Percentiles rank a stretch among this genome's conserved stretches.
Evolutionary conservation across 2,797 vertebrate genomes (phyloP).

Genomic region (Triplophysa bombifrons): DNA sequence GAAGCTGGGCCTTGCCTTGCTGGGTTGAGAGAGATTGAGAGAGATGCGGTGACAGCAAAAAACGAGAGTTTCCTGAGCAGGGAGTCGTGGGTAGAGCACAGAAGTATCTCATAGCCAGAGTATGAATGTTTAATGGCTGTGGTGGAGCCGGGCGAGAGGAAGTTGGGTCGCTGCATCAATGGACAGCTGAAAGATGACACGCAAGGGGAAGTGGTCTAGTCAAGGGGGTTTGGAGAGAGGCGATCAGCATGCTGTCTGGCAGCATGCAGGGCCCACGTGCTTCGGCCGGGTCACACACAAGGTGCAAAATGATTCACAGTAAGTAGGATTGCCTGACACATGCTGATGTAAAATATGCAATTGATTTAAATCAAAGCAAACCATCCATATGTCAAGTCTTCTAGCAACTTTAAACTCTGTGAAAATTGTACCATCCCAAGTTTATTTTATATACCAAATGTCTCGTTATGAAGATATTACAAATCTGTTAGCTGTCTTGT

Average conservation of each 20-base stretch:
- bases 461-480: not conserved
- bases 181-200: conserved; percentile 75
- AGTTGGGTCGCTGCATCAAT: conserved; percentile 73
- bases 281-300: conserved; percentile 14
- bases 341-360: not conserved
- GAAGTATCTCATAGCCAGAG: conserved; percentile 70
- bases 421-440: not conserved
- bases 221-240: conserved; percentile 55
- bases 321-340: not conserved
- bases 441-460: not conserved
- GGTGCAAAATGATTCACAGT: too few species aligned
- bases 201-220: conserved; percentile 52
- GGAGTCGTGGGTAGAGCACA: conserved; percentile 53
- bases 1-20: conserved; percentile 4
- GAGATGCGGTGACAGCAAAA: conserved; percentile 34
- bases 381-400: not conserved
- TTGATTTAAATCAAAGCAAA: not conserved
- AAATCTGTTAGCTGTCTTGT: too few species aligned
- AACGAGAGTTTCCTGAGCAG: conserved; percentile 64
- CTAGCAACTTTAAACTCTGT: too few species aligned
- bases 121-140: conserved; percentile 78
- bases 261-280: conserved; percentile 37
- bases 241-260: conserved; percentile 44
- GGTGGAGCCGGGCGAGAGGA: conserved; percentile 68
- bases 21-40: conserved; percentile 27